A percentile compares a stretch with the other conserved stretches of the same genome.
phyloP scores from a whole-genome alignment of 2,113 vertebrate species.

The Mugil cephalus region DNA sequence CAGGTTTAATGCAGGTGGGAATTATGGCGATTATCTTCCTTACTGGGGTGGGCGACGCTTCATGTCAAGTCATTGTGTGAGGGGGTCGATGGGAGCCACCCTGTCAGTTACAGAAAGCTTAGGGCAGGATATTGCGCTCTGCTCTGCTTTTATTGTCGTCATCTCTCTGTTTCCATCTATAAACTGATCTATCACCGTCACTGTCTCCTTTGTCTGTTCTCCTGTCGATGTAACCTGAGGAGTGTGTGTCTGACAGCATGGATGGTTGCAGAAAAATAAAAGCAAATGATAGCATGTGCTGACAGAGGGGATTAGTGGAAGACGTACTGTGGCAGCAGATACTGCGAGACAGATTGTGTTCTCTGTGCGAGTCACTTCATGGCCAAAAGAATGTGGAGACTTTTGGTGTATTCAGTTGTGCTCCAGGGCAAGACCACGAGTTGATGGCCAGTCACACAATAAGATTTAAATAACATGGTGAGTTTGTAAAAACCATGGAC shows the following conservation, averaged over 20 bases:
- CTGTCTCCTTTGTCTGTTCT: constrained; percentile 5
- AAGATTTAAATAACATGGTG: no score
- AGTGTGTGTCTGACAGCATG: constrained; percentile 8
- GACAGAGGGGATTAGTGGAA: neutral
- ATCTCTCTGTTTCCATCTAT: neutral
- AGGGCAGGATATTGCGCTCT: constrained; percentile 42
- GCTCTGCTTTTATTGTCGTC: neutral
- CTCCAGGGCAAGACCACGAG: no score
- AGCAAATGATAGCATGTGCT: neutral
- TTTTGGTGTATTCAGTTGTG: no score
- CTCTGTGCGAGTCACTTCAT: neutral
- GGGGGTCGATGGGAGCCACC: constrained; percentile 50
- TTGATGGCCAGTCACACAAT: no score
- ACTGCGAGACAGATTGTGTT: neutral
- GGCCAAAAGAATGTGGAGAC: neutral
- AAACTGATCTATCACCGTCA: neutral
- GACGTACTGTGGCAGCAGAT: neutral
- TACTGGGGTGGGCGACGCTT: constrained; percentile 27
- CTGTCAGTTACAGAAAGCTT: constrained; percentile 50
- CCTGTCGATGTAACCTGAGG: constrained; percentile 1
- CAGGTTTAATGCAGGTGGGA: constrained; percentile 68
- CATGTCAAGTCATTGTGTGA: constrained; percentile 59
- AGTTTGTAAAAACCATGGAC: no score
- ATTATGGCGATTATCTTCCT: constrained; percentile 64
- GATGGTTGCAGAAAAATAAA: constrained; percentile 8